Evolutionary conservation across 1,140 invertebrate species (phyloP).

Genomic region (Leptopilina boulardi): DNA sequence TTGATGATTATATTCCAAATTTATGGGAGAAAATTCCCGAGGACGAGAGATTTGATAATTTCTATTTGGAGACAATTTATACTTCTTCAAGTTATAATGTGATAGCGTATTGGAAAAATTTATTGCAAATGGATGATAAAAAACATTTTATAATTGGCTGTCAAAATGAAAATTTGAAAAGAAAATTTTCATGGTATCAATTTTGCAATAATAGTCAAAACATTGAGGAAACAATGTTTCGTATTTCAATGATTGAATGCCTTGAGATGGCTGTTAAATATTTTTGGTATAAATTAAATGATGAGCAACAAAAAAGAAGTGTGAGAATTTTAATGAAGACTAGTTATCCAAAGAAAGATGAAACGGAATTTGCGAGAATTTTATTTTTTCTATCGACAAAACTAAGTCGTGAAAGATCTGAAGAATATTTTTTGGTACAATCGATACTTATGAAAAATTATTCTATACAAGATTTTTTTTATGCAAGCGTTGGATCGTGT

Average conservation of each 20-base stretch:
- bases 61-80: not conserved
- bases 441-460: not conserved
- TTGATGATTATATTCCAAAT: not conserved
- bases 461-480: not conserved
- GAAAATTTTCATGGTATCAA: not conserved
- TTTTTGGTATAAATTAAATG: not conserved
- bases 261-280: not conserved
- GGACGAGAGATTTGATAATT: not conserved
- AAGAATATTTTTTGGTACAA: not conserved
- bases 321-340: not conserved
- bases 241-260: not conserved
- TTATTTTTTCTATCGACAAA: not conserved
- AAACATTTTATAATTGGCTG: not conserved
- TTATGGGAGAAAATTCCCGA: not conserved
- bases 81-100: not conserved
- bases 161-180: conserved; percentile 3
- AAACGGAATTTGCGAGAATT: conserved; percentile 5
- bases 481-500: not conserved
- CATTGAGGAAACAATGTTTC: conserved; percentile 3
- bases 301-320: not conserved
- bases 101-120: not conserved
- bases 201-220: conserved; percentile 1
- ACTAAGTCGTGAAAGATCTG: not conserved
- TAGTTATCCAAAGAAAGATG: not conserved
- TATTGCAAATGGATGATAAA: not conserved